phyloP scores from a whole-genome alignment of 1,140 invertebrate species.

The Magallana ariakensis region DNA sequence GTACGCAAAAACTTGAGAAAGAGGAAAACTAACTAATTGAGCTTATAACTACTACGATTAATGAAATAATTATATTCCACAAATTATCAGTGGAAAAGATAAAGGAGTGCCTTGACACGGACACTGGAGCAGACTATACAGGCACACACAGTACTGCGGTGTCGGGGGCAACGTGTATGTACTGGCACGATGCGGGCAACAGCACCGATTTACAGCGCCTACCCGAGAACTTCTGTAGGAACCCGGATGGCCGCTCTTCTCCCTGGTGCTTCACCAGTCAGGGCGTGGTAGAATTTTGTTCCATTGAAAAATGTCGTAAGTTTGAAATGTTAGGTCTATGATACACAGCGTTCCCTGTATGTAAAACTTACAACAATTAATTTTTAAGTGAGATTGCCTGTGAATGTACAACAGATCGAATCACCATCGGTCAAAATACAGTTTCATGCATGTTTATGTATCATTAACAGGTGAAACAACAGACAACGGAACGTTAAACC shows the following conservation, averaged over 20 bases:
- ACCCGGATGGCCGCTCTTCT: not conserved
- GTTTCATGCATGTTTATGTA: too few species aligned
- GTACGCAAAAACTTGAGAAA: too few species aligned
- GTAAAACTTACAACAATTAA: too few species aligned
- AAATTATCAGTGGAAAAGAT: not conserved
- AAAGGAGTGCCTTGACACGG: not conserved
- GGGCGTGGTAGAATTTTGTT: not conserved
- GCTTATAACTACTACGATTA: too few species aligned
- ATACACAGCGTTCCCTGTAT: too few species aligned
- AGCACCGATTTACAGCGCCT: not conserved
- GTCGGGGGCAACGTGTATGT: not conserved
- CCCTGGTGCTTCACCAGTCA: not conserved
- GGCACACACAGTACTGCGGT: not conserved
- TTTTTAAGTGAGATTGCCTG: too few species aligned
- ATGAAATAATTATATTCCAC: too few species aligned
- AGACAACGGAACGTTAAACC: not conserved
- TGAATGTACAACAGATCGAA: too few species aligned
- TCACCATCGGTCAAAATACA: too few species aligned
- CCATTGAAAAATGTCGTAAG: conserved; percentile 7
- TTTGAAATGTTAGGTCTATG: not conserved
- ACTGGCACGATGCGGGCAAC: not conserved
- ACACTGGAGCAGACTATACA: not conserved
- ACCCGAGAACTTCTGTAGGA: not conserved
- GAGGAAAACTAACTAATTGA: too few species aligned
- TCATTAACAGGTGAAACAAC: not conserved